Conservation (phyloP, 2,113 vertebrate species). For the Semnornis frantzii region DNA sequence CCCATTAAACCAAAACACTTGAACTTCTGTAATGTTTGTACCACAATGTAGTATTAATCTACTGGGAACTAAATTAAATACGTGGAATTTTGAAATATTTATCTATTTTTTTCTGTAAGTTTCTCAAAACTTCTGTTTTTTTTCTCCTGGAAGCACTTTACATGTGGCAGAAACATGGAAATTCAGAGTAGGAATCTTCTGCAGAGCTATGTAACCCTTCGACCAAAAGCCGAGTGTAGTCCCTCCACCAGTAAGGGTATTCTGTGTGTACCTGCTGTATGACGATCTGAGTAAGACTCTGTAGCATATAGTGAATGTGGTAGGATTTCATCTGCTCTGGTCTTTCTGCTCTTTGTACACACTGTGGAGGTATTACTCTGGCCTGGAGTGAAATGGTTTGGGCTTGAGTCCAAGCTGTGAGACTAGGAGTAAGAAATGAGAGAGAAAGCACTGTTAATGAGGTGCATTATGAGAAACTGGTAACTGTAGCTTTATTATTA, state of each 20-base stretch:
- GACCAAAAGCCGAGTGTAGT: not conserved
- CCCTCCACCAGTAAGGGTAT: not conserved
- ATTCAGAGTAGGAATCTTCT: not conserved
- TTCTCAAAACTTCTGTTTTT: not conserved
- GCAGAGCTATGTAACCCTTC: not conserved
- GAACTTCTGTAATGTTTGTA: not conserved
- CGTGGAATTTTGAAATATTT: not conserved
- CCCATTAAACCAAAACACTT: not conserved
- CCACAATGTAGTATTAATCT: not conserved
- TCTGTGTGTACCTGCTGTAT: not conserved
- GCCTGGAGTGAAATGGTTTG: not conserved
- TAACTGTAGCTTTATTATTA: not conserved
- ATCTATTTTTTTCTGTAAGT: not conserved
- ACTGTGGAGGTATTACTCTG: not conserved
- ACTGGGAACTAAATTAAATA: not conserved
- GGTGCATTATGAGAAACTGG: not conserved
- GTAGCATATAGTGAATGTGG: not conserved
- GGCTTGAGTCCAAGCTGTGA: not conserved
- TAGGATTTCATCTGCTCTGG: fast-evolving
- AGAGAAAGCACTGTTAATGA: not conserved
- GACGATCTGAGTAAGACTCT: not conserved
- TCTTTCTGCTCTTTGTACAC: not conserved
- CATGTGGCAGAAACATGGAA: not conserved
- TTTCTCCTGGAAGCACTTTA: not conserved
- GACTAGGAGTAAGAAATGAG: not conserved